A percentile compares a stretch with the other conserved stretches of the same genome.
These are phyloP conservation scores for Syrrhaptes paradoxus DNA, from an alignment of 2,113 vertebrate genomes.

Conservation along the genomic window DNA sequence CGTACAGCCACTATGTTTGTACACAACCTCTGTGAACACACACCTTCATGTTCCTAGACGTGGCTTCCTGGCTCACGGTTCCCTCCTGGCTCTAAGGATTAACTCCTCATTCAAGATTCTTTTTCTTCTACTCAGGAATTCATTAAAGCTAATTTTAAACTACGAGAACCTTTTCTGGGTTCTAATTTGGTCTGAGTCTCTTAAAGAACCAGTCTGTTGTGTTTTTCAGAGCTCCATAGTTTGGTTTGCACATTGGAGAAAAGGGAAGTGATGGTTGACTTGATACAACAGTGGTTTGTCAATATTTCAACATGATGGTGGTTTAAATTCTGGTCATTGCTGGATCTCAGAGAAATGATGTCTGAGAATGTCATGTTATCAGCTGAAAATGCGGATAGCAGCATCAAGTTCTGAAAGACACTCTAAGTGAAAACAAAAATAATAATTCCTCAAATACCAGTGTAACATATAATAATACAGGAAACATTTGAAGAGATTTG, in stretches of 20 bases:
- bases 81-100: neutral
- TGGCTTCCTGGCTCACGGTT: neutral
- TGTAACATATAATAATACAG: neutral
- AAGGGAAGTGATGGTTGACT: neutral
- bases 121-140: neutral
- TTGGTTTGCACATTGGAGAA: neutral
- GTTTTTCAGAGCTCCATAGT: neutral
- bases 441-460: neutral
- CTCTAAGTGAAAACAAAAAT: neutral
- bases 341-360: neutral
- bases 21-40: neutral
- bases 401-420: neutral
- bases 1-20: neutral
- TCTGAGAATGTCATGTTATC: neutral
- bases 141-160: neutral
- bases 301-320: neutral
- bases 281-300: neutral
- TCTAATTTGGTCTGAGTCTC: neutral
- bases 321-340: neutral
- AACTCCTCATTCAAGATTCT: neutral
- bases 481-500: neutral
- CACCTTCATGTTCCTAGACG: neutral
- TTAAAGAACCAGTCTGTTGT: neutral
- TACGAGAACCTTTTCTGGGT: neutral
- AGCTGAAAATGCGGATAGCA: neutral